phyloP scores from a whole-genome alignment of 2,113 vertebrate genomes.

The Ophthalmolycus amberensis region DNA sequence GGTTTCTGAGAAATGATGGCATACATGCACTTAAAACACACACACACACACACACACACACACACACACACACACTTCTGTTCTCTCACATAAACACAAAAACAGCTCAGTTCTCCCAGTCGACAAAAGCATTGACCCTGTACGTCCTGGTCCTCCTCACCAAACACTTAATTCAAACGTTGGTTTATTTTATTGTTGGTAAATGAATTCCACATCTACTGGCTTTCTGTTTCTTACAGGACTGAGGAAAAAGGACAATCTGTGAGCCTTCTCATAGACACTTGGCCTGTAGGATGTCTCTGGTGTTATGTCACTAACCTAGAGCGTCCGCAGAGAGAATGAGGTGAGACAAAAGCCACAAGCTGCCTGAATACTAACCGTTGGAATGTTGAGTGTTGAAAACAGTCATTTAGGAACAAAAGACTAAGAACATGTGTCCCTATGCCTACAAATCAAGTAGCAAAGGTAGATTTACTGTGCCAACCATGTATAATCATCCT shows the following conservation, averaged over 20 bases:
- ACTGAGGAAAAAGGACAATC: slow-evolving; percentile 6
- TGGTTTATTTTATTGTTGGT: not conserved
- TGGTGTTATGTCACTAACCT: not conserved
- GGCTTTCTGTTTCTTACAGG: not conserved
- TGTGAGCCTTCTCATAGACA: not conserved
- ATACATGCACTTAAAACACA: slow-evolving; percentile 6
- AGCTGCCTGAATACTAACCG: not conserved
- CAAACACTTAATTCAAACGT: not conserved
- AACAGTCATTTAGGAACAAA: not conserved
- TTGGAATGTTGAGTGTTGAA: not conserved
- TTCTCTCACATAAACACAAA: slow-evolving; percentile 11
- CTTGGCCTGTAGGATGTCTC: not conserved
- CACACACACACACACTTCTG: not conserved
- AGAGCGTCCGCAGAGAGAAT: not conserved
- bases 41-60: not conserved
- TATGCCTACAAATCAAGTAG: not conserved
- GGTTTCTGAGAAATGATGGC: slow-evolving; percentile 69
- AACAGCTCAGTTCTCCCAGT: not conserved
- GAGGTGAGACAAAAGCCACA: not conserved
- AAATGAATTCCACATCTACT: slow-evolving; percentile 1
- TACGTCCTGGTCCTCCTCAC: slow-evolving; percentile 2
- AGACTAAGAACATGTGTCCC: not conserved
- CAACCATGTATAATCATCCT: not conserved
- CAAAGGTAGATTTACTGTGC: not conserved
- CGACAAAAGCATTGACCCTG: slow-evolving; percentile 2